phyloP scores from a whole-genome alignment of 2,113 vertebrate species.

The Amblyopsis rosae region DNA sequence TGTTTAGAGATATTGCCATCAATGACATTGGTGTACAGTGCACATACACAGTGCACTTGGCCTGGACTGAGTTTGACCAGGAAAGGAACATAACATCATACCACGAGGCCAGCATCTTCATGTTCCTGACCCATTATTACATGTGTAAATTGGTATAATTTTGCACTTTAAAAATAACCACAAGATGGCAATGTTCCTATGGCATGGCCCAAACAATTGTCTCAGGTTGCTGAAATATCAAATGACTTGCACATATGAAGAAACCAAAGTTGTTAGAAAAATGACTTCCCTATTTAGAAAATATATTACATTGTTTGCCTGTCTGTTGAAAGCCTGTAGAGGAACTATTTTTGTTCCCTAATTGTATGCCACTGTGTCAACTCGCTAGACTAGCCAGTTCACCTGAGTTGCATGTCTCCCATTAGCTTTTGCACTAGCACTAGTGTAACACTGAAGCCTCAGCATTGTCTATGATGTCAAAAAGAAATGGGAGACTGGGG shows the following conservation, averaged over 20 bases:
- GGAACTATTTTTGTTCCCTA: constrained; percentile 62
- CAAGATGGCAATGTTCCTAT: constrained; percentile 78
- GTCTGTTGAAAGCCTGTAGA: constrained; percentile 32
- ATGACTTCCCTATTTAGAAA: constrained; percentile 54
- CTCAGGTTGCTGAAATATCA: constrained; percentile 44
- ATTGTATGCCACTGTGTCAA: constrained; percentile 32
- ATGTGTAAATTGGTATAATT: constrained; percentile 42
- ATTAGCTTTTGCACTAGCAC: constrained; percentile 36
- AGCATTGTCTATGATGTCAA: constrained; percentile 56
- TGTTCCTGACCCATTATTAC: background rate
- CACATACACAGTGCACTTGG: background rate
- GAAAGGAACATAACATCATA: background rate
- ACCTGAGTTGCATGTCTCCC: constrained; percentile 60
- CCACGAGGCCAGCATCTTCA: background rate
- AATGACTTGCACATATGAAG: constrained; percentile 54
- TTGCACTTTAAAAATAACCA: constrained; percentile 58
- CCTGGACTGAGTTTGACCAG: background rate
- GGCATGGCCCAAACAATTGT: constrained; percentile 43
- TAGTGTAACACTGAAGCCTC: constrained; percentile 19
- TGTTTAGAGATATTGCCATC: constrained; percentile 1
- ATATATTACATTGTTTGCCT: constrained; percentile 5
- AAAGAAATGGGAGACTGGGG: constrained; percentile 60
- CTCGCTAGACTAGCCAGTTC: constrained; percentile 19
- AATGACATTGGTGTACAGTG: background rate
- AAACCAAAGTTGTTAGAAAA: constrained; percentile 55